Conservation (phyloP, 2,113 vertebrate genomes). For the Micromys minutus region DNA sequence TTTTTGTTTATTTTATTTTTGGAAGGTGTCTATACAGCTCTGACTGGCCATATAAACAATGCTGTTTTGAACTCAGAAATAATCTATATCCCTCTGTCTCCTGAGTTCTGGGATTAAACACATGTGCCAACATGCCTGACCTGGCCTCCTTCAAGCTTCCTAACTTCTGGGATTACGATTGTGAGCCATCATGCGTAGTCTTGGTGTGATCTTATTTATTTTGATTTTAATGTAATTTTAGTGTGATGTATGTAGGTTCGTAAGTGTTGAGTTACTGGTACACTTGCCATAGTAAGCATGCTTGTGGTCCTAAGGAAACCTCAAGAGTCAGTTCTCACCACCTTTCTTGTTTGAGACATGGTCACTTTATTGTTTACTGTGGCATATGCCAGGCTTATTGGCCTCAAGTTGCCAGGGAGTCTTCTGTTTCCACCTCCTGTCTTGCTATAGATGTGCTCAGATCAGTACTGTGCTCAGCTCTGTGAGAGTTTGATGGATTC, state of each 20-base stretch:
- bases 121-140: not conserved
- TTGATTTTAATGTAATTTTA: not conserved
- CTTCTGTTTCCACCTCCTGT: not conserved
- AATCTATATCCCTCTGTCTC: not conserved
- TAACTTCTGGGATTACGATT: not conserved
- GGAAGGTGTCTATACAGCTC: not conserved
- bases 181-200: not conserved
- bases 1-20: not conserved
- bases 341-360: not conserved
- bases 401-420: not conserved
- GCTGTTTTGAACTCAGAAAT: not conserved
- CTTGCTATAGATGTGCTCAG: not conserved
- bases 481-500: not conserved
- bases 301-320: not conserved
- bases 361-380: not conserved
- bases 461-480: not conserved
- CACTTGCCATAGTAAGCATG: not conserved
- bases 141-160: not conserved
- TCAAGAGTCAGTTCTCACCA: not conserved
- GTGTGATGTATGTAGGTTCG: not conserved
- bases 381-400: not conserved
- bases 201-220: not conserved
- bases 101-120: not conserved
- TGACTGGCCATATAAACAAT: not conserved
- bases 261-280: not conserved